Evolutionary conservation across 30 jellyfish, hydroid and myxozoan genomes (phyloP).

Genomic region (Chironex yamaguchii): DNA sequence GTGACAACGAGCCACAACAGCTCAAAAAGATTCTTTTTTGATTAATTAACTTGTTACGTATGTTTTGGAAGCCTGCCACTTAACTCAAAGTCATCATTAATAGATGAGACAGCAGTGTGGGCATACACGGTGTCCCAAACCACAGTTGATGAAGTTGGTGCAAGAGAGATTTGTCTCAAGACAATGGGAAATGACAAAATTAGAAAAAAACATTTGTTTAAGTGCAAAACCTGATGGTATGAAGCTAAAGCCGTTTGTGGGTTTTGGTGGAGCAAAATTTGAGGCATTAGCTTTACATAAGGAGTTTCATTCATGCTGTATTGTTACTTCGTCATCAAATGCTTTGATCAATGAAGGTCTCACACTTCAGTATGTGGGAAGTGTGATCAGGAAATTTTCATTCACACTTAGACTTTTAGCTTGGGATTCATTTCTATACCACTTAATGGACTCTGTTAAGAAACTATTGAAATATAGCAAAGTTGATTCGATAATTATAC

Average conservation of each 20-base stretch:
- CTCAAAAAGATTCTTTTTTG: not conserved
- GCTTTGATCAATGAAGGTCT: not conserved
- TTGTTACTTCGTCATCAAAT: not conserved
- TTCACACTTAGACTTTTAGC: not conserved
- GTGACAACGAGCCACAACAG: not conserved
- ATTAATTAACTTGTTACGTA: not conserved
- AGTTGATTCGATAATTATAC: too few relatives aligned
- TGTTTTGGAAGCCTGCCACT: not conserved
- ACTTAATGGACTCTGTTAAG: not conserved
- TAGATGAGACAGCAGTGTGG: not conserved
- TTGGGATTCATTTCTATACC: not conserved
- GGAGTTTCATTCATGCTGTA: not conserved
- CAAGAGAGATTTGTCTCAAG: not conserved
- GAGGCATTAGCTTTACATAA: not conserved
- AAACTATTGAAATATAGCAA: not conserved
- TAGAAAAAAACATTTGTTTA: not conserved
- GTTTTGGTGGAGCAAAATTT: not conserved
- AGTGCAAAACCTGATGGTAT: not conserved
- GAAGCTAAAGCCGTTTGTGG: not conserved
- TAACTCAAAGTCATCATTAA: not conserved
- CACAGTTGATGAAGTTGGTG: not conserved
- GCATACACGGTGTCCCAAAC: not conserved
- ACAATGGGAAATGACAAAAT: not conserved
- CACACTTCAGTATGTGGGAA: not conserved
- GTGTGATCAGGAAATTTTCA: not conserved